Base-by-base conservation (phyloP, 2,797 vertebrate genomes). In the Gambelia wislizenii region DNA sequence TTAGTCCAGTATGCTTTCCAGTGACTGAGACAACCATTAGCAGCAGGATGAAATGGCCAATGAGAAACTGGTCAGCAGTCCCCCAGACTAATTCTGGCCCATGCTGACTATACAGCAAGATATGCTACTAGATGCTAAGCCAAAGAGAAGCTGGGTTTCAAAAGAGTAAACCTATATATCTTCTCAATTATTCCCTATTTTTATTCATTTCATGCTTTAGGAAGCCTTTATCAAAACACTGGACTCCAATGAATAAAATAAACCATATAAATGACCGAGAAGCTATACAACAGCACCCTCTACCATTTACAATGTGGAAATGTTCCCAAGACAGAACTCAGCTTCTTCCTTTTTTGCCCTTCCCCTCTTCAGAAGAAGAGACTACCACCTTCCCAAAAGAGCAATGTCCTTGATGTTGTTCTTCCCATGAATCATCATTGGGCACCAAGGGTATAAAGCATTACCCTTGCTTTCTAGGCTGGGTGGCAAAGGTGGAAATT, bases 271-370 rank as follows among this genome's bases (percentile, higher is more conserved):
- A 61, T 52, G 56, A 67, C 80, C 47, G 86, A 94, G 91, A 22
- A 14, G 69, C 74, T 95, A 84, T 94, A 89, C 96, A 95, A 95
- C 22, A 96, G 95, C 95, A 75, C 96, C 96, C 95, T 89, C 97
- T 96, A 89, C 85, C 90, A 89, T 81, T 89, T 59, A 82, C 78
- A 78, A 47, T n/a, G 42, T 79, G 78, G 87, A 94, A 92, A 7
- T 39, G 36, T 8, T 59, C 84, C 44, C 18, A 83, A 80, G n/a
- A n/a, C n/a, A n/a, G n/a, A 80, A 27, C 75, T 0, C 25, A 75
- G 2, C 30, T 39, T 36, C 25, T 61, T 10, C 1, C 30, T 64
- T 64, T 54, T 14, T 54, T 54, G 13, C 18, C 56, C 18, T 10
- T 8, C 13, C 47, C 33, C 30, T 44, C 14, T 76, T 74, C 20